A percentile compares a stretch with the other conserved stretches of the same genome.
phyloP scores from a whole-genome alignment of 2,888 invertebrate species.

The Acanthococcus lagerstroemiae region DNA sequence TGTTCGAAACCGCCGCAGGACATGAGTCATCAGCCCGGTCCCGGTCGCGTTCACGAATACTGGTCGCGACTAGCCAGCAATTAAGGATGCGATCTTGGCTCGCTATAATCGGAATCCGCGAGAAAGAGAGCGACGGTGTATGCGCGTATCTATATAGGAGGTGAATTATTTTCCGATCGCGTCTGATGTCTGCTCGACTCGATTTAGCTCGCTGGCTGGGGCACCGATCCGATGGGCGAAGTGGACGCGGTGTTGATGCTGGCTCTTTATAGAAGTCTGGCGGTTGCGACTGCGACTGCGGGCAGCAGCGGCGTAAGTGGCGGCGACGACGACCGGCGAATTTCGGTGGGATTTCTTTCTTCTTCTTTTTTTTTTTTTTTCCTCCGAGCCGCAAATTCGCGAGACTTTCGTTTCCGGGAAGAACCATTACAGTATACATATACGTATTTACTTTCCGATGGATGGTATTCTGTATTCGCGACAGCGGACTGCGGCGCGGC shows the following conservation, averaged over 20 bases:
- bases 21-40: background rate
- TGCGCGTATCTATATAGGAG: no score
- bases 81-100: background rate
- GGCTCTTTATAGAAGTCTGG: no score
- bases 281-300: no score
- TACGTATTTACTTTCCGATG: no score
- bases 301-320: no score
- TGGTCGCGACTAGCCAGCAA: background rate
- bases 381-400: background rate
- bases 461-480: no score
- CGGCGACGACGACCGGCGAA: no score
- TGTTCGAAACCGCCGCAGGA: background rate
- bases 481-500: no score
- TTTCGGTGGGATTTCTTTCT: no score
- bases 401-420: background rate
- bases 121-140: background rate
- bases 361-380: background rate
- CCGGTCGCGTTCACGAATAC: background rate
- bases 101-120: background rate
- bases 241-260: no score
- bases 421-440: no score
- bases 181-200: background rate
- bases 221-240: background rate
- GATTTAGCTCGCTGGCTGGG: background rate
- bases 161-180: background rate